phyloP scores from a whole-genome alignment of 1,140 invertebrate genomes.

The Habropoda laboriosa region DNA sequence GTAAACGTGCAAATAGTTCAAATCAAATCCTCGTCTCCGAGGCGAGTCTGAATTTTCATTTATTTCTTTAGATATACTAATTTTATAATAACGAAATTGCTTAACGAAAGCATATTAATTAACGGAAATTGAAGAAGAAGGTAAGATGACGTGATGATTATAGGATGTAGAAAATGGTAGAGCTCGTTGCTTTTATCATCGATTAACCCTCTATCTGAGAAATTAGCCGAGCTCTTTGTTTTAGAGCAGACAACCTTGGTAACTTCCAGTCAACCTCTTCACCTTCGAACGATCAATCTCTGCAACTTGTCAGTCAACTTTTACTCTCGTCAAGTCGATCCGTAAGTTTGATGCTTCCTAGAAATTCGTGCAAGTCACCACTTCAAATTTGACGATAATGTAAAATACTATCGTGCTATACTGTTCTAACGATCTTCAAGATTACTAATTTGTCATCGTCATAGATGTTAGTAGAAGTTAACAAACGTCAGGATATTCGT shows the following conservation, averaged over 20 bases:
- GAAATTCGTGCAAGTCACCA: background rate
- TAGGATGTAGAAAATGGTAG: too few species aligned
- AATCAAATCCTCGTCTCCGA: too few species aligned
- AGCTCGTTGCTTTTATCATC: background rate
- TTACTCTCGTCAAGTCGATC: slow-evolving; percentile 1
- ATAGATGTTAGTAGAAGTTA: too few species aligned
- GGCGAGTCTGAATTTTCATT: too few species aligned
- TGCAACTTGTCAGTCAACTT: slow-evolving; percentile 5
- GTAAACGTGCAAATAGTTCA: too few species aligned
- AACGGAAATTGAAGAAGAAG: too few species aligned
- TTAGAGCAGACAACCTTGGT: background rate
- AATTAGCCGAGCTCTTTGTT: background rate
- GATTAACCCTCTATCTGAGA: background rate
- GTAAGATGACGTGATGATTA: too few species aligned
- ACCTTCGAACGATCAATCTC: background rate
- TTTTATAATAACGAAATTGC: too few species aligned
- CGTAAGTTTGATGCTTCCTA: background rate
- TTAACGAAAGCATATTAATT: too few species aligned
- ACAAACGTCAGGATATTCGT: background rate
- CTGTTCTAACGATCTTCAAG: background rate
- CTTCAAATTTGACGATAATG: background rate
- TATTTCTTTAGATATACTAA: too few species aligned
- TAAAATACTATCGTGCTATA: background rate
- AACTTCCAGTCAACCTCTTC: background rate
- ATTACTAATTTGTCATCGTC: background rate